phyloP scores from a whole-genome alignment of 1,140 invertebrate genomes.

The Cherax destructor region DNA sequence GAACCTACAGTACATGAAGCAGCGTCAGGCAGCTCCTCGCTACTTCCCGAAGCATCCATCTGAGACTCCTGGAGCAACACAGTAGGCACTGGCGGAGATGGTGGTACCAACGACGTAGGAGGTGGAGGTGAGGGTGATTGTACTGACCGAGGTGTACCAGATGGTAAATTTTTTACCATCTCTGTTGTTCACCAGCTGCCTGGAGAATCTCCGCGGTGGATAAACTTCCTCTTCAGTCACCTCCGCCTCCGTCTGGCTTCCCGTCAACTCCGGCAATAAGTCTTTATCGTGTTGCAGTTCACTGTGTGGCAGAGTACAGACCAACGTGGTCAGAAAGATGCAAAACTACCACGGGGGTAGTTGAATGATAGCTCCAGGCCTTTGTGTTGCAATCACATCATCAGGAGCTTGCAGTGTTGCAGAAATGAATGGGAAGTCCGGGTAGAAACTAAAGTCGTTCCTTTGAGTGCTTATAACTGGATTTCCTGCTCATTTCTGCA shows the following conservation, averaged over 20 bases:
- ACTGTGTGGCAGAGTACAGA: too few species aligned
- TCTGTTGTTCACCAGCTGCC: background rate
- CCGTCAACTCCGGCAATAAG: background rate
- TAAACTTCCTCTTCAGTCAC: background rate
- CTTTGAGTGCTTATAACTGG: too few species aligned
- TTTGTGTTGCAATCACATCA: too few species aligned
- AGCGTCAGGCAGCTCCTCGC: background rate
- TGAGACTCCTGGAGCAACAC: slow-evolving; percentile 6
- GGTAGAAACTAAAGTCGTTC: too few species aligned
- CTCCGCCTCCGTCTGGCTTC: background rate
- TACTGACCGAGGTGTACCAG: slow-evolving; percentile 48
- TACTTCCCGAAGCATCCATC: slow-evolving; percentile 39
- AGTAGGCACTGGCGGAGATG: slow-evolving; percentile 31
- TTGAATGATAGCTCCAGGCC: too few species aligned
- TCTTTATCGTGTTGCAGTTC: background rate
- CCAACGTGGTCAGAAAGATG: too few species aligned
- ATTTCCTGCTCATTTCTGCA: too few species aligned
- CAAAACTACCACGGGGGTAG: too few species aligned
- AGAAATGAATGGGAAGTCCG: too few species aligned
- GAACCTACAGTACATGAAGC: too few species aligned
- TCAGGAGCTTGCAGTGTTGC: too few species aligned
- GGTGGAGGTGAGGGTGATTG: slow-evolving; percentile 52
- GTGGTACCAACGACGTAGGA: slow-evolving; percentile 56
- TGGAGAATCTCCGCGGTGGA: too few species aligned
- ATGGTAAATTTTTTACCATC: slow-evolving; percentile 38